Percentiles rank a stretch among this genome's conserved stretches.
Evolutionary conservation across 2,797 vertebrate species (phyloP).

Genomic region (Eidolon dupreanum): DNA sequence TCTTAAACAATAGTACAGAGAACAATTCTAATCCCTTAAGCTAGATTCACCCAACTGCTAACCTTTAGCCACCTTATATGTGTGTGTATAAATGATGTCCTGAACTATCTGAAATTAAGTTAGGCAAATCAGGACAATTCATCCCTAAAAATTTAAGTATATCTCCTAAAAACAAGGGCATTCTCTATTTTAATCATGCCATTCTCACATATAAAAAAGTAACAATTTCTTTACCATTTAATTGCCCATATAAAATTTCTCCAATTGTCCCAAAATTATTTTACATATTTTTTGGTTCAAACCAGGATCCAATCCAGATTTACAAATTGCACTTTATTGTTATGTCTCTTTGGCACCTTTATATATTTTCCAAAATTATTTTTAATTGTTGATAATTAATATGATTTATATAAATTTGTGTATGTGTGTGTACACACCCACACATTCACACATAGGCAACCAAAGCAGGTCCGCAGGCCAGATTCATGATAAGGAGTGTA

Average conservation of each 20-base stretch:
- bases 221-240: neutral
- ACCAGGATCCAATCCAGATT: neutral
- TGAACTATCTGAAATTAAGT: neutral
- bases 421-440: neutral
- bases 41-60: neutral
- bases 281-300: neutral
- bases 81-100: neutral
- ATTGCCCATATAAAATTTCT: neutral
- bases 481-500: neutral
- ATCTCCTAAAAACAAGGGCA: neutral
- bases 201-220: neutral
- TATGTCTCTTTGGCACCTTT: neutral
- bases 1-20: neutral
- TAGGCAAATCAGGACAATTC: neutral
- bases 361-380: neutral
- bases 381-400: neutral
- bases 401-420: neutral
- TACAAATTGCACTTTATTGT: neutral
- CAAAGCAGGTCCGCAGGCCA: neutral
- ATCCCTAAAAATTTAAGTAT: neutral
- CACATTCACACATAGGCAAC: neutral
- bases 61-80: neutral
- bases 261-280: constrained; percentile 1
- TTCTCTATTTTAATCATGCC: neutral
- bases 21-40: neutral